Evolutionary conservation across 2,113 vertebrate species (phyloP).

Genomic region (Psophia crepitans): DNA sequence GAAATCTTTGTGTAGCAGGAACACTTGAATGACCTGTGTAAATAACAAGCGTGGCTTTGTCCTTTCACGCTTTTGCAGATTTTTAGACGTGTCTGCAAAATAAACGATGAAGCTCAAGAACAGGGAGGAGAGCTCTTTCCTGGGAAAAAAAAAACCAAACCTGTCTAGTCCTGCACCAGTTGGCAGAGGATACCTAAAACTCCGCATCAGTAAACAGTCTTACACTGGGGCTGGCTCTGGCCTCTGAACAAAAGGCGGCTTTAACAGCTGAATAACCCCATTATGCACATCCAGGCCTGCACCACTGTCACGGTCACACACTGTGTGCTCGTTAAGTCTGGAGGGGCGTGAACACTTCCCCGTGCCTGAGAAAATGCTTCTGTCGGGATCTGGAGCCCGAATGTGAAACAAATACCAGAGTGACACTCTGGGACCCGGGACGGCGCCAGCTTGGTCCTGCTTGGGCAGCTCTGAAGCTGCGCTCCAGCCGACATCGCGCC

Average conservation of each 20-base stretch:
- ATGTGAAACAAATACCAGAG: neutral
- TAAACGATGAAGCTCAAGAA: neutral
- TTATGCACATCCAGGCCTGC: neutral
- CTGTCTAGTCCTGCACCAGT: neutral
- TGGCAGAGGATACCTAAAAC: neutral
- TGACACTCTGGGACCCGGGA: neutral
- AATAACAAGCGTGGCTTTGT: neutral
- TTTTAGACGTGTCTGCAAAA: neutral
- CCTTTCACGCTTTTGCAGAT: neutral
- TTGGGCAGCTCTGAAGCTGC: neutral
- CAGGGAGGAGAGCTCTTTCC: neutral
- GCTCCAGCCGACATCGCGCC: rapidly evolving
- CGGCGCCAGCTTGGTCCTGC: neutral
- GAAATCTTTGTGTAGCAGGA: neutral
- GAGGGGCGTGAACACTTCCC: neutral
- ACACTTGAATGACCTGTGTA: neutral
- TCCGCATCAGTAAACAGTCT: neutral
- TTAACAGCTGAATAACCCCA: neutral
- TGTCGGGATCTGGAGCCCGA: neutral
- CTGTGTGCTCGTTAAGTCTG: neutral
- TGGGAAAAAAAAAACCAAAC: neutral
- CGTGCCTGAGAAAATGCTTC: neutral
- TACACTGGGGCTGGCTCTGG: neutral
- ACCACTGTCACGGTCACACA: neutral
- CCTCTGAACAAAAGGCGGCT: neutral